A percentile compares a stretch with the other conserved stretches of the same genome.
Conservation (phyloP, 2,113 vertebrate genomes). For the Platichthys flesus region DNA sequence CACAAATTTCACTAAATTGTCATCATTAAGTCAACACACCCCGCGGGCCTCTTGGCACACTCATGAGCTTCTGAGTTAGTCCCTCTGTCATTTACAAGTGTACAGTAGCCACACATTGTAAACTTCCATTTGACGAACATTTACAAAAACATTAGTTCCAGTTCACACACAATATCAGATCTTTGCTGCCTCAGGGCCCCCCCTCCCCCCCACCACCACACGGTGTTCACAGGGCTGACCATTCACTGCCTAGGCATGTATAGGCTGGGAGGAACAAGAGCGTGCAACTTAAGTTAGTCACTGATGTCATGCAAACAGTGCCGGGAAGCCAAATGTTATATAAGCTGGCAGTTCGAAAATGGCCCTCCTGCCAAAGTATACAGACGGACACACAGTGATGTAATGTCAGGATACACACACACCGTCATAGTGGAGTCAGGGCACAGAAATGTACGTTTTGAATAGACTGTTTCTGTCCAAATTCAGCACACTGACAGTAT, state of each 20-base stretch:
- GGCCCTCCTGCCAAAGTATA: conserved; percentile 61
- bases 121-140: background rate
- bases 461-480: background rate
- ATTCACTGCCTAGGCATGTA: conserved; percentile 29
- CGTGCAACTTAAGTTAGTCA: conserved; percentile 57
- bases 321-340: conserved; percentile 67
- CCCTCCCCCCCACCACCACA: conserved; percentile 1
- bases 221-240: conserved; percentile 17
- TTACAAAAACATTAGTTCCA: too few relatives aligned
- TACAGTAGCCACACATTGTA: conserved; percentile 6
- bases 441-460: conserved; percentile 28
- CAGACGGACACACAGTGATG: conserved; percentile 62
- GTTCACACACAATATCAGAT: conserved; percentile 2
- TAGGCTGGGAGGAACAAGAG: conserved; percentile 37
- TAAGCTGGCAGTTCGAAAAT: conserved; percentile 61
- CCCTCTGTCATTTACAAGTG: conserved; percentile 16
- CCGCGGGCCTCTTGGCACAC: background rate
- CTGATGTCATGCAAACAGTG: conserved; percentile 74
- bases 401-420: conserved; percentile 52
- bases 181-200: background rate
- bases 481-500: too few relatives aligned
- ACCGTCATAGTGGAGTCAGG: conserved; percentile 10
- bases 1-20: conserved; percentile 34
- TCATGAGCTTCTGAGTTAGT: background rate
- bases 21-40: conserved; percentile 10